Base-by-base conservation (phyloP, 2,888 invertebrate genomes). In the Oscheius myriophilus region DNA sequence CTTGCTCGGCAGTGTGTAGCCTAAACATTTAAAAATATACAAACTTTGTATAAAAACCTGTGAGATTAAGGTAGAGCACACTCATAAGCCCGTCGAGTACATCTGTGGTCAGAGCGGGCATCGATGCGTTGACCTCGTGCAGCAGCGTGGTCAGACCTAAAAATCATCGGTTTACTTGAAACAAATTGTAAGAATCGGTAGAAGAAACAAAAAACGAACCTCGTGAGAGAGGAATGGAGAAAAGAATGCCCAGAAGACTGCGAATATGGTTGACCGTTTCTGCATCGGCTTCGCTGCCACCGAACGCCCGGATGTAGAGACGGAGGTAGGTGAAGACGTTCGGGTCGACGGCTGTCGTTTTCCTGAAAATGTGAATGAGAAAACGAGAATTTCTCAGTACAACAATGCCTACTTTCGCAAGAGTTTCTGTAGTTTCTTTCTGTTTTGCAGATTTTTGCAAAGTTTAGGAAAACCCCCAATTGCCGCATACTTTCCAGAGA, bases 271-370 rank as follows among this genome's bases (percentile, higher is more conserved):
- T 26, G n/a, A 25, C 4, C 7, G 46, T 26, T 1, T 12, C 11
- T 12, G 39, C 14, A 1, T 49, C n/a, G 18, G 49, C 33, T 80
- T 94, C 93, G 78, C 89, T 88, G 9, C 91, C 90, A n/a, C 70
- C 66, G 0, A 95, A 92, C 0, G 96, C 93, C 87, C 93, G 92
- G 0, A 93, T 93, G 9, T 98, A 88, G 76, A 96, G 90, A 39
- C 95, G 94, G 25, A 98, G 92, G 87, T 96, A 97, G 39, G 93
- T 92, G 87, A 96, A 96, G 58, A 96, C 92, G 0, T 93, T 92
- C 0, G 95, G 93, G 86, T 97, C 96, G n/a, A 88, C 87, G 74
- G 12, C 21, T 52, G 59, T 65, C 53, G 51, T 69, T n/a, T 61
- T 43, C 18, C 46, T 46, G 45, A 54, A 42, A 26, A 23, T 65